Base-by-base conservation (phyloP, 2,113 vertebrate genomes). In the Nothobranchius kuhntae region DNA sequence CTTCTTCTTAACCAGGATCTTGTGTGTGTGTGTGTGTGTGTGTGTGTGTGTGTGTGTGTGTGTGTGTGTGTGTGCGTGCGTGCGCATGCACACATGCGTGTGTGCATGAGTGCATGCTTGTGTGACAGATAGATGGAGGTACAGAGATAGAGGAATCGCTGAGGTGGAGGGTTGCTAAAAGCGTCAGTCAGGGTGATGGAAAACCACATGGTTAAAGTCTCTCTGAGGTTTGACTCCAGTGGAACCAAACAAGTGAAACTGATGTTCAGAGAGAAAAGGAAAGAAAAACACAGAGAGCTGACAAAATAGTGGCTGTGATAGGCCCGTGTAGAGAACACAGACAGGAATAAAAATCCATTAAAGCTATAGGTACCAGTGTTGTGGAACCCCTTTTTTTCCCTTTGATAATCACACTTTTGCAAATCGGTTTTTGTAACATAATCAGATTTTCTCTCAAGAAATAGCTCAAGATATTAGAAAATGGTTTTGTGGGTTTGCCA, bases 151-250 rank as follows among this genome's bases (percentile, higher is more conserved):
- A 84, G 68, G 82, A 85, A 82, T 79, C 80, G 82, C 80, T 82
- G 73, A 76, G 80, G 83, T 87, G 87, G 87, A 87, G 70, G 72
- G 82, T 46, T 84, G 78, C 85, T 87, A 67, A 85, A 83, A 89
- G 84, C 74, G 78, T 79, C 84, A 85, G 81, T 89, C 82, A 89
- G 79, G 21, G 65, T 89, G 85, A 88, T 89, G 81, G 85, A 85
- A 82, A 91, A 81, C 65, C 82, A 77, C 69, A 69, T 71, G 73
- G 77, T 82, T 77, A 69, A 87, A 91, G 84, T 84, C 78, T 72
- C 74, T 80, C 65, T 84, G 83, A 85, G 77, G 83, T 80, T 63
- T 82, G 83, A 80, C 82, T 68, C 13, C 15, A 73, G 68, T 75
- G 83, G 68, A 80, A 80, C 78, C 80, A 78, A 83, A 86, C 80